Evolutionary conservation across 2,113 vertebrate species (phyloP).

Genomic region (Xiphorhynchus elegans): DNA sequence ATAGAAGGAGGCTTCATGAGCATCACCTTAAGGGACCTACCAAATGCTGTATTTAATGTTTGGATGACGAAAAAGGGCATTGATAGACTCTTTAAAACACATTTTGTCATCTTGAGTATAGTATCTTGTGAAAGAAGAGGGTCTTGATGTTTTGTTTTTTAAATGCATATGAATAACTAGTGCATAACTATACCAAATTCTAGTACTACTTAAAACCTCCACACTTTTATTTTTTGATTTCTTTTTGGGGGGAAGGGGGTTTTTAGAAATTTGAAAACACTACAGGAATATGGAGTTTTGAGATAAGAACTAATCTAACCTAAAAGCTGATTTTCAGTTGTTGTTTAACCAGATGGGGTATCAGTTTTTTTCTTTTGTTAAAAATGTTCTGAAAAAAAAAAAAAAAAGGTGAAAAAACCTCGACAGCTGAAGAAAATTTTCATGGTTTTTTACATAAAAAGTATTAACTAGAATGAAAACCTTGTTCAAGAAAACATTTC

Average conservation of each 20-base stretch:
- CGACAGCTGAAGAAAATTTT: neutral
- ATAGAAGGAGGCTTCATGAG: neutral
- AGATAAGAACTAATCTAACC: neutral
- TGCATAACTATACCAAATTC: neutral
- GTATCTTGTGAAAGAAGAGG: neutral
- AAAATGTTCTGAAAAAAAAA: neutral
- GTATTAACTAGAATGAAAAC: neutral
- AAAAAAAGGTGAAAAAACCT: neutral
- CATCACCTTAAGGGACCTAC: neutral
- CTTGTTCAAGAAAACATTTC: neutral
- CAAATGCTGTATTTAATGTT: constrained; percentile 16
- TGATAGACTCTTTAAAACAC: neutral
- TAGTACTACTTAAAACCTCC: neutral
- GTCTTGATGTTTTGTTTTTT: neutral
- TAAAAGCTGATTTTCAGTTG: neutral
- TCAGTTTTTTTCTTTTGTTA: neutral
- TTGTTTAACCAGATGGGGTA: neutral
- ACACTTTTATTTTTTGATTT: neutral
- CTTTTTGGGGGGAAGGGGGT: too few species aligned
- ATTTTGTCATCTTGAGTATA: neutral
- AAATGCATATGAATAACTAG: neutral
- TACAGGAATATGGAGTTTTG: neutral
- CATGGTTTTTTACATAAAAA: neutral
- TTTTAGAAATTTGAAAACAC: neutral
- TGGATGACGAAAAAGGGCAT: neutral